Conservation (phyloP, 2,888 invertebrate genomes). For the Leptopilina myrica region DNA sequence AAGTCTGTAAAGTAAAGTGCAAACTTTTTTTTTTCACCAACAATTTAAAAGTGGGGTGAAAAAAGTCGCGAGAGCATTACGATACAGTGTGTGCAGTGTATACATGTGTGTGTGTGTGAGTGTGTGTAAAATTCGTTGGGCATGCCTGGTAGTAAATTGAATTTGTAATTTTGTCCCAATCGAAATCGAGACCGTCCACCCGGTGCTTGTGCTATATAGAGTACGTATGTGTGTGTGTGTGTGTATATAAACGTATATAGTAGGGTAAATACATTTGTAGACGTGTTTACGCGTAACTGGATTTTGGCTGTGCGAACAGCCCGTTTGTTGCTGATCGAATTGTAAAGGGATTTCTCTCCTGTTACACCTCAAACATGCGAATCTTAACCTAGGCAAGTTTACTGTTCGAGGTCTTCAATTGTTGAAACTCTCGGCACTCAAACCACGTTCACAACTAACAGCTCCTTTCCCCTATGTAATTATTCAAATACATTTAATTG, state of each 20-base stretch:
- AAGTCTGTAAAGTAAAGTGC: constrained; percentile 43
- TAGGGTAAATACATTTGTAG: constrained; percentile 54
- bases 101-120: not conserved
- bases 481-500: constrained; percentile 3
- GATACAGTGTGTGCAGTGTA: not conserved
- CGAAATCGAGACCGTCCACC: constrained; percentile 51
- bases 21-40: no score
- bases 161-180: constrained; percentile 57
- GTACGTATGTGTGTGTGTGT: no score
- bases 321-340: constrained; percentile 42
- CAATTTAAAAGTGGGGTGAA: constrained; percentile 48
- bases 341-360: constrained; percentile 51
- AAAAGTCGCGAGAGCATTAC: constrained; percentile 45
- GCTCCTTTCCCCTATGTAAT: constrained; percentile 3
- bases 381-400: constrained; percentile 3
- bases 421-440: not conserved
- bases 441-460: constrained; percentile 16
- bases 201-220: constrained; percentile 44
- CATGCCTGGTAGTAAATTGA: constrained; percentile 56
- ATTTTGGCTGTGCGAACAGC: constrained; percentile 54
- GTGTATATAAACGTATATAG: constrained; percentile 46
- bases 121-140: constrained; percentile 44
- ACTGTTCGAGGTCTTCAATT: not conserved
- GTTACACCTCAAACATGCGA: constrained; percentile 18
- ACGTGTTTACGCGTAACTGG: constrained; percentile 56